A percentile compares a stretch with the other conserved stretches of the same genome.
Conservation (phyloP, 1,140 invertebrate genomes). For the Thrips palmi region DNA sequence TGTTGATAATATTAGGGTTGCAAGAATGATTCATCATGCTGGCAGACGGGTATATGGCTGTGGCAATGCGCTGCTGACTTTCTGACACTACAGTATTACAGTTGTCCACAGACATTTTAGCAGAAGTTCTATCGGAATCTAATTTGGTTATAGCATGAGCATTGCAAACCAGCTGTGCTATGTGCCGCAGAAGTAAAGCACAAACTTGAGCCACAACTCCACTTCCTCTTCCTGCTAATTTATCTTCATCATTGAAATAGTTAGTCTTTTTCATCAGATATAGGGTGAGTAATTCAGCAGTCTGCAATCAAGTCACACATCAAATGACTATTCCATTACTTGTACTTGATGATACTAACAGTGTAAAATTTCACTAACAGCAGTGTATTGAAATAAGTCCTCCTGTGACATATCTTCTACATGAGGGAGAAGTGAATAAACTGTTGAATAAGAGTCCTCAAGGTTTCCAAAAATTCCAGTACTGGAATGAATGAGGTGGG, state of each 20-base stretch:
- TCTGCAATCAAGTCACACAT: constrained; percentile 25
- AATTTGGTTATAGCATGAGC: constrained; percentile 49
- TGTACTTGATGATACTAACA: no score
- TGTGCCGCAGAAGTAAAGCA: constrained; percentile 42
- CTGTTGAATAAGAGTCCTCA: constrained; percentile 22
- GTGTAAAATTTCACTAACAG: constrained; percentile 27
- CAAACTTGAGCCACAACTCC: constrained; percentile 30
- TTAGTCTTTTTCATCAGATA: constrained; percentile 32
- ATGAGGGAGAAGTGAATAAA: constrained; percentile 41
- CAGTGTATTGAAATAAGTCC: constrained; percentile 42
- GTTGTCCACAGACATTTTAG: constrained; percentile 6
- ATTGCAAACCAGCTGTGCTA: constrained; percentile 62
- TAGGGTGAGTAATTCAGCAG: constrained; percentile 31
- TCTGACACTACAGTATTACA: constrained; percentile 16
- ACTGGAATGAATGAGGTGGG: no score
- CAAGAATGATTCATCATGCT: constrained; percentile 86
- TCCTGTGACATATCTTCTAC: constrained; percentile 33
- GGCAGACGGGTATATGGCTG: constrained; percentile 71
- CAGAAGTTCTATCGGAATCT: constrained; percentile 14
- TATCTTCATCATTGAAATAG: constrained; percentile 28
- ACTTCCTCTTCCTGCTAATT: constrained; percentile 17
- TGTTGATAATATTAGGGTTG: constrained; percentile 60
- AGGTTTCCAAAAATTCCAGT: no score
- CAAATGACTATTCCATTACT: no score
- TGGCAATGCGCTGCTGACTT: constrained; percentile 45